phyloP scores from a whole-genome alignment of 2,113 vertebrate species.

The Willisornis vidua region DNA sequence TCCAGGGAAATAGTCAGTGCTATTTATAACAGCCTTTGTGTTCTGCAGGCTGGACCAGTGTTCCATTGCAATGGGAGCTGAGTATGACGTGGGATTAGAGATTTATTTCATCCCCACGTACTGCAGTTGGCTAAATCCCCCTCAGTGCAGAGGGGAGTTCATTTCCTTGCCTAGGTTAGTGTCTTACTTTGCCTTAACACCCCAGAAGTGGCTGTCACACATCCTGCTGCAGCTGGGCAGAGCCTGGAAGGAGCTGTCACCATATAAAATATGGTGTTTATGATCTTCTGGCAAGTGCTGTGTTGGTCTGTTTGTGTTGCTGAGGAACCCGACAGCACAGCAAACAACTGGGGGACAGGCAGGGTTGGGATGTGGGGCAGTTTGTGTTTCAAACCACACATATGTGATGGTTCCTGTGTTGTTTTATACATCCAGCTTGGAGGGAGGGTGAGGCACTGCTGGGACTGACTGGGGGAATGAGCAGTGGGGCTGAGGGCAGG shows the following conservation, averaged over 20 bases:
- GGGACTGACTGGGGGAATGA: background rate
- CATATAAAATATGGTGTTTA: background rate
- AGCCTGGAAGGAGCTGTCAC: background rate
- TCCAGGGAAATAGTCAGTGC: background rate
- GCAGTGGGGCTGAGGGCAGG: rapidly evolving
- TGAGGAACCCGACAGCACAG: rapidly evolving
- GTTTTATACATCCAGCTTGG: rapidly evolving
- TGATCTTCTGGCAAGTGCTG: background rate
- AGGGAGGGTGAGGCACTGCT: background rate
- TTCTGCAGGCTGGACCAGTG: background rate
- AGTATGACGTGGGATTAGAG: background rate
- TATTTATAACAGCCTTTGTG: background rate
- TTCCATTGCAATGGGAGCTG: background rate
- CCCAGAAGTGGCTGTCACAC: background rate
- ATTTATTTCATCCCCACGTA: background rate
- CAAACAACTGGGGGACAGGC: background rate
- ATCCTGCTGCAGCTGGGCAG: background rate
- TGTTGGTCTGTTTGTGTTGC: background rate
- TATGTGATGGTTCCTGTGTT: rapidly evolving
- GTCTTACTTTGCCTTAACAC: background rate
- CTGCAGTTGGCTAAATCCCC: background rate
- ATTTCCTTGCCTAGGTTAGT: background rate
- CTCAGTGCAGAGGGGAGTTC: background rate
- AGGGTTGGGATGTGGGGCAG: background rate
- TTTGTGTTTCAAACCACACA: rapidly evolving